Evolutionary conservation across 2,113 vertebrate species (phyloP), one percentile per base, ranked within the genome.

Genomic region (Pseudois nayaur): DNA sequence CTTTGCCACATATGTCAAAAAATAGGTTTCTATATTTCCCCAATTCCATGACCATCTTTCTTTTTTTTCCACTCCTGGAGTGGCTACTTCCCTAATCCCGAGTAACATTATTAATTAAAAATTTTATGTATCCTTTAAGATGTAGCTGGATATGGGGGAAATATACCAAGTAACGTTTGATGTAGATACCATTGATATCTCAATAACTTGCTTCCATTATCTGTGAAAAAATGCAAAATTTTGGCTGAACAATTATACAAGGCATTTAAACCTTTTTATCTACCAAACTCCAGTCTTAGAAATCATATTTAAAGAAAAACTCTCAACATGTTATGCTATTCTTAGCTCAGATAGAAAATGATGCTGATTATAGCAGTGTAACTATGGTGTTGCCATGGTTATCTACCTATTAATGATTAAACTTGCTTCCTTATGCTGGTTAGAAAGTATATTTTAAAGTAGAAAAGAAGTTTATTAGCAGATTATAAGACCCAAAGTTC

Each of bases 251-350:
- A 48, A 96, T 31, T 48, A 82, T 96, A 71, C 87, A 29, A 43
- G 64, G 8, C 50, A 71, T 93, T 97, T 60, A 93, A 98, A 91
- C 9, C 91, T 98, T 93, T 91, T 92, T 13, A 92, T 29, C 67
- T 76, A 64, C 52, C 97, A 78, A 95, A 31, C 36, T 74, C 92
- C 78, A 95, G 79, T 78, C 78, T 97, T 98, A 78, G 64, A 90
- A 97, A 76, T 82, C 54, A 96, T 76, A 94, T 45, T 97, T 87
- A 98, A 97, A 98, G 89, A 94, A 97, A 98, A 98, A 91, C 29
- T 94, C 89, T 45, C 17, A 78, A 96, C 94, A 52, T 59, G n/a
- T 8, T 76, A 45, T 62, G 31, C 43, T 97, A 88, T 87, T 98
- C 79, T 97, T 95, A 83, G 86, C 29, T 97, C 91, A 91, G 90